Conservation (phyloP, 1,140 invertebrate species). For the Meloidogyne hapla region DNA sequence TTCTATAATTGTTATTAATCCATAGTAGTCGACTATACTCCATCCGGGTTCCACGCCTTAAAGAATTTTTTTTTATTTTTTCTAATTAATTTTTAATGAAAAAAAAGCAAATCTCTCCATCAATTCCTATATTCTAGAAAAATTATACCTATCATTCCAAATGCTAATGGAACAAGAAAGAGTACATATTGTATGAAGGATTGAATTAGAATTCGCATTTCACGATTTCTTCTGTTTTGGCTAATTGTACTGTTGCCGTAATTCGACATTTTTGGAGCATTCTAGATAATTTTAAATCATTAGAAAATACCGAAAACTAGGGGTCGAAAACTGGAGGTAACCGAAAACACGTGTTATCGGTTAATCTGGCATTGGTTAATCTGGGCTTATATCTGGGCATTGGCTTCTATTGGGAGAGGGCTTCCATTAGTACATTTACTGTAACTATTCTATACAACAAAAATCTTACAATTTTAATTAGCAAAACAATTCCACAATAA, state of each 20-base stretch:
- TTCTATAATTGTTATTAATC: not conserved
- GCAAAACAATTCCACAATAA: not conserved
- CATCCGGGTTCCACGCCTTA: not conserved
- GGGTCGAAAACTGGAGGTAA: too few species aligned
- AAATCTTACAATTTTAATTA: constrained; percentile 1
- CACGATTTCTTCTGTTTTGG: not conserved
- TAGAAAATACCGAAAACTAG: too few species aligned
- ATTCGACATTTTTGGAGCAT: not conserved
- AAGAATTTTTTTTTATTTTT: not conserved
- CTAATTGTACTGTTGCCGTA: not conserved
- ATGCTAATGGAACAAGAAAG: not conserved
- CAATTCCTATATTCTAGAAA: not conserved
- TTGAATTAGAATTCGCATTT: not conserved
- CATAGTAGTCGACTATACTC: not conserved
- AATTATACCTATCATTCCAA: not conserved
- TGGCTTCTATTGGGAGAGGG: too few species aligned
- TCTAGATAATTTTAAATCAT: too few species aligned
- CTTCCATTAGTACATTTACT: too few species aligned
- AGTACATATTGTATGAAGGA: not conserved
- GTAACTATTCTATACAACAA: not conserved
- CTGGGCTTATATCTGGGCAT: too few species aligned
- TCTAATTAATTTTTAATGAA: too few species aligned
- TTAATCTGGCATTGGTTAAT: too few species aligned
- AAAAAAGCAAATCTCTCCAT: too few species aligned
- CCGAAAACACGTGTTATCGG: too few species aligned